A percentile compares a stretch with the other conserved stretches of the same genome.
phyloP scores from a whole-genome alignment of 2,888 invertebrate genomes.

The Dichetophora obliterata region DNA sequence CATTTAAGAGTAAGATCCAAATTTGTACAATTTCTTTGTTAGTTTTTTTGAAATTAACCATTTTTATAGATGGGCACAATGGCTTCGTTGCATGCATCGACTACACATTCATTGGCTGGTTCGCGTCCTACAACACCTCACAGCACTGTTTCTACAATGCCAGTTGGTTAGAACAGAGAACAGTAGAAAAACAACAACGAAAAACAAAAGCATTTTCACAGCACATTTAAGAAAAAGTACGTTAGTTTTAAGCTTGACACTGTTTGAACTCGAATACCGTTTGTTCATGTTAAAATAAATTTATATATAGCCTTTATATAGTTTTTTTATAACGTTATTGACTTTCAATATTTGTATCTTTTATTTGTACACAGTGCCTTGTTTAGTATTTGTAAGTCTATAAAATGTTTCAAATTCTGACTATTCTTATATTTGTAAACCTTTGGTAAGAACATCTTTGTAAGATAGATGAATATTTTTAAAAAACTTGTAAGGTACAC shows the following conservation, averaged over 20 bases:
- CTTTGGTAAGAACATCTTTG: too few species aligned
- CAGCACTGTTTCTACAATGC: conserved; percentile 91
- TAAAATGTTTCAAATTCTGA: too few species aligned
- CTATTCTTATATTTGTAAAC: too few species aligned
- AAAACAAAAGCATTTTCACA: not conserved
- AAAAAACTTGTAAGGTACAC: not conserved
- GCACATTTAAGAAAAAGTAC: not conserved
- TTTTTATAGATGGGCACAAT: conserved; percentile 88
- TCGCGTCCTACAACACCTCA: conserved; percentile 92
- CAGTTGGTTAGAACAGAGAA: conserved; percentile 73
- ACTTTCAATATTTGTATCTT: not conserved
- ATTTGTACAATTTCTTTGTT: not conserved
- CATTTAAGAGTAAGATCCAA: conserved; percentile 82
- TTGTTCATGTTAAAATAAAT: not conserved
- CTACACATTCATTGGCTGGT: conserved; percentile 88
- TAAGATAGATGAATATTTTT: too few species aligned
- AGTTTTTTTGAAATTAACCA: not conserved
- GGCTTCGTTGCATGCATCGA: conserved; percentile 85
- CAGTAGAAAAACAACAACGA: not conserved
- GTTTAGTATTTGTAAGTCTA: not conserved
- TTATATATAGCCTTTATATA: not conserved
- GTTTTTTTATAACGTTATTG: too few species aligned
- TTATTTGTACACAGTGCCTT: conserved; percentile 22
- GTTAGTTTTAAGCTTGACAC: conserved; percentile 7
- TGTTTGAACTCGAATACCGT: not conserved